Evolutionary conservation across 2,113 vertebrate genomes (phyloP).

Genomic region (Scytalopus superciliaris): DNA sequence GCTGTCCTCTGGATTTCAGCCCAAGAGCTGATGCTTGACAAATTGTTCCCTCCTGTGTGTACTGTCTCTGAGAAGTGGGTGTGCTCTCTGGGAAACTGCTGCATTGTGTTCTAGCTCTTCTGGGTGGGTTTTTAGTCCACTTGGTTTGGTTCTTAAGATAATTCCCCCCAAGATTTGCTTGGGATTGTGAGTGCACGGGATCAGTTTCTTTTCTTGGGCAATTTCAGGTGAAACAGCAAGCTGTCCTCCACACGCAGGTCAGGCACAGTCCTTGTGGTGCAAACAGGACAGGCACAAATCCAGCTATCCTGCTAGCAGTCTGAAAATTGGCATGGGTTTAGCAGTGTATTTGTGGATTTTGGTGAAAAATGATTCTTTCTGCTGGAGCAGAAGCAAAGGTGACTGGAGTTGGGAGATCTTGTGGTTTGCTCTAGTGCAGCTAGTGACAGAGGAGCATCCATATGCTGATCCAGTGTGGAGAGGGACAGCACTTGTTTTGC

Average conservation of each 20-base stretch:
- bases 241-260: neutral
- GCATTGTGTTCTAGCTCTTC: neutral
- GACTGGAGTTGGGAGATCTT: neutral
- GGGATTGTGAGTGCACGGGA: neutral
- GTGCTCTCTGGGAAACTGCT: constrained; percentile 15
- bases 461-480: neutral
- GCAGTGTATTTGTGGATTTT: neutral
- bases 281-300: neutral
- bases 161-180: neutral
- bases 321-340: neutral
- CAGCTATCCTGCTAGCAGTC: neutral
- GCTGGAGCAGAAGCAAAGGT: neutral
- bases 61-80: neutral
- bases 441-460: neutral
- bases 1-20: constrained; percentile 26
- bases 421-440: neutral
- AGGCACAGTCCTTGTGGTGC: neutral
- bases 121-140: neutral
- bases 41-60: neutral
- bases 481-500: neutral
- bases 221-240: neutral
- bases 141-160: neutral
- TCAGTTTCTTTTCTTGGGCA: neutral
- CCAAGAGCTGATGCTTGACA: constrained; percentile 17
- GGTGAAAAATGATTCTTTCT: neutral